A percentile compares a stretch with the other conserved stretches of the same genome.
phyloP scores from a whole-genome alignment of 2,797 vertebrate species.

The Neosalanx taihuensis region DNA sequence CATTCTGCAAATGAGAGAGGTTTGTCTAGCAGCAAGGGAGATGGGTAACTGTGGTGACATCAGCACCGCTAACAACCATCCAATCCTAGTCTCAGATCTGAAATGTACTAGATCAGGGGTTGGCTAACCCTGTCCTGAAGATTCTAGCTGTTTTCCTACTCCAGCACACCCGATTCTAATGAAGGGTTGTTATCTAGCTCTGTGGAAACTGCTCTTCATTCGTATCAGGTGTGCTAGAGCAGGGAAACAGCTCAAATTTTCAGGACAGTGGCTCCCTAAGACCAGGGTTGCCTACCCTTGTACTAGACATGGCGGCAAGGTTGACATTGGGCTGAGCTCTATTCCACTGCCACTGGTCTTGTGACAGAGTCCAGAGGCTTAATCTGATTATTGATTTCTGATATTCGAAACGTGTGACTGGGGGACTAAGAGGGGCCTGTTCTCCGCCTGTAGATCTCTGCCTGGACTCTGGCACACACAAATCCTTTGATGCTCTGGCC shows the following conservation, averaged over 20 bases:
- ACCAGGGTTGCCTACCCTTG: no score
- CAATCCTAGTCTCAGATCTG: slow-evolving; percentile 24
- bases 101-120: slow-evolving; percentile 13
- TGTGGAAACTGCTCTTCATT: no score
- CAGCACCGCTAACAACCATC: slow-evolving; percentile 3
- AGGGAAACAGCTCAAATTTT: no score
- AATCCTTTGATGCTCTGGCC: background rate
- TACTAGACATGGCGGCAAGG: no score
- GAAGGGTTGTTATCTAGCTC: no score
- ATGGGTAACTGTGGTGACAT: background rate
- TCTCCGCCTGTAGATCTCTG: slow-evolving; percentile 39
- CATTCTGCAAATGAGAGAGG: slow-evolving; percentile 16
- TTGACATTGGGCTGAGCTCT: background rate
- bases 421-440: slow-evolving; percentile 29
- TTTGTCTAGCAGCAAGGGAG: background rate
- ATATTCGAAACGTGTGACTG: slow-evolving; percentile 25
- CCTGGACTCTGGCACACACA: slow-evolving; percentile 15
- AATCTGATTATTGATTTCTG: slow-evolving; percentile 20
- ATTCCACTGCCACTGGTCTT: slow-evolving; percentile 29
- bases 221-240: no score
- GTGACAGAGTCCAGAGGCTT: slow-evolving; percentile 12
- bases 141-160: no score
- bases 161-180: no score
- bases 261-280: no score
- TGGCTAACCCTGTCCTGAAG: no score